Conservation (phyloP, 2,888 invertebrate species). For the Torymus texanus region DNA sequence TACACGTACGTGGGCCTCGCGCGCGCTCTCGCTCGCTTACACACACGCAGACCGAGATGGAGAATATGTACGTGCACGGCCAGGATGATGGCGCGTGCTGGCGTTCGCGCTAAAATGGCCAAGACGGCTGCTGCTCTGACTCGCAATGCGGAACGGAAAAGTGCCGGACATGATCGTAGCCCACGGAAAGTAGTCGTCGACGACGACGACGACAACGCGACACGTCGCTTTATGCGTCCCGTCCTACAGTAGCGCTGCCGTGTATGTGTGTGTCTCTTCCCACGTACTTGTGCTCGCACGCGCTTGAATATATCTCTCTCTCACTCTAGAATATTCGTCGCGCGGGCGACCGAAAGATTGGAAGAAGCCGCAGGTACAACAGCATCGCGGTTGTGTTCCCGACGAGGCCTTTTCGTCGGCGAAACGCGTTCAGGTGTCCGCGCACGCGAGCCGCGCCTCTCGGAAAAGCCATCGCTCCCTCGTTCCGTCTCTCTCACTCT, state of each 20-base stretch:
- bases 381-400: too few relatives aligned
- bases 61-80: too few relatives aligned
- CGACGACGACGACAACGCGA: background rate
- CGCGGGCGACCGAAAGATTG: background rate
- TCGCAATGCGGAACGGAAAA: too few relatives aligned
- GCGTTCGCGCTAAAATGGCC: background rate
- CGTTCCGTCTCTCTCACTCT: background rate
- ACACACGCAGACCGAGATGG: too few relatives aligned
- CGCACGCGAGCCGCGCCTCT: constrained; percentile 13
- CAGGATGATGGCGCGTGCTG: too few relatives aligned
- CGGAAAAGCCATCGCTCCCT: background rate
- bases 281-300: constrained; percentile 11
- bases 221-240: constrained; percentile 41
- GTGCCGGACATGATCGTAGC: constrained; percentile 22
- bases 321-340: constrained; percentile 32
- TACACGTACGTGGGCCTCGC: too few relatives aligned
- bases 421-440: constrained; percentile 6
- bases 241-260: constrained; percentile 15
- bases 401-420: too few relatives aligned
- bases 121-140: too few relatives aligned
- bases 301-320: background rate
- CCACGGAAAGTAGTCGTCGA: constrained; percentile 20
- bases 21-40: too few relatives aligned
- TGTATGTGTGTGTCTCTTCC: constrained; percentile 2
- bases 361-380: background rate